Evolutionary conservation across 2,888 invertebrate genomes (phyloP).

Genomic region (Drosophila meridionalis): DNA sequence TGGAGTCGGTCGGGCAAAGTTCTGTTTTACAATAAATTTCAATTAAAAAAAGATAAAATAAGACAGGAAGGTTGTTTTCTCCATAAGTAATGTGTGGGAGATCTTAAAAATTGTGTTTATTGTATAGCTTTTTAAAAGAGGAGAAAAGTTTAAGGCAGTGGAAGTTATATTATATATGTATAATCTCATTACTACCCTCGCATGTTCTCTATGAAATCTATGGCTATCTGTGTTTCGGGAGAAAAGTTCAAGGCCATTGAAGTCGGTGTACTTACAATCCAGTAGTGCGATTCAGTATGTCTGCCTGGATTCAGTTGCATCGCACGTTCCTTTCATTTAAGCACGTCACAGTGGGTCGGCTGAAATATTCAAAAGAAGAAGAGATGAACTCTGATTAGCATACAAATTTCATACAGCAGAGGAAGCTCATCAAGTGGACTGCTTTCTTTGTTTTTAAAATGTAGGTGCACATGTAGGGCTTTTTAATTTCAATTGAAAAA

Average conservation of each 20-base stretch:
- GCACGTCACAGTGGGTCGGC: conserved; percentile 82
- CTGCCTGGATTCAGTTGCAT: conserved; percentile 85
- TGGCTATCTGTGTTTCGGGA: background rate
- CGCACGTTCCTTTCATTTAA: conserved; percentile 82
- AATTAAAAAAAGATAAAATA: conserved; percentile 17
- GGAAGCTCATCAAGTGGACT: conserved; percentile 8
- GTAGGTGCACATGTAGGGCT: background rate
- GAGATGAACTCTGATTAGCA: conserved; percentile 18
- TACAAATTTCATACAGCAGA: background rate
- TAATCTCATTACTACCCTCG: background rate
- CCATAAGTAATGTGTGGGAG: background rate
- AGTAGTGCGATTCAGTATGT: conserved; percentile 84
- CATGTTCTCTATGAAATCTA: background rate
- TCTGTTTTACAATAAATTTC: conserved; percentile 24
- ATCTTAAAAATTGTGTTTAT: background rate
- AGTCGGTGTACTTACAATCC: conserved; percentile 82
- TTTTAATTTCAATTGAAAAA: conserved; percentile 2
- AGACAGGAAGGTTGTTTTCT: background rate
- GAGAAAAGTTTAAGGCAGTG: background rate
- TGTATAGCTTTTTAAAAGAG: background rate
- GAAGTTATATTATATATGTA: background rate
- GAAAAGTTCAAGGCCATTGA: conserved; percentile 56
- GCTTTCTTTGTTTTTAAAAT: background rate
- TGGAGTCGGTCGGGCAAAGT: background rate
- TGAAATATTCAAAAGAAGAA: conserved; percentile 57